A percentile compares a stretch with the other conserved stretches of the same genome.
These are phyloP conservation scores for Morpho helenor DNA, from an alignment of 2,888 invertebrate species.

Conservation along the genomic window DNA sequence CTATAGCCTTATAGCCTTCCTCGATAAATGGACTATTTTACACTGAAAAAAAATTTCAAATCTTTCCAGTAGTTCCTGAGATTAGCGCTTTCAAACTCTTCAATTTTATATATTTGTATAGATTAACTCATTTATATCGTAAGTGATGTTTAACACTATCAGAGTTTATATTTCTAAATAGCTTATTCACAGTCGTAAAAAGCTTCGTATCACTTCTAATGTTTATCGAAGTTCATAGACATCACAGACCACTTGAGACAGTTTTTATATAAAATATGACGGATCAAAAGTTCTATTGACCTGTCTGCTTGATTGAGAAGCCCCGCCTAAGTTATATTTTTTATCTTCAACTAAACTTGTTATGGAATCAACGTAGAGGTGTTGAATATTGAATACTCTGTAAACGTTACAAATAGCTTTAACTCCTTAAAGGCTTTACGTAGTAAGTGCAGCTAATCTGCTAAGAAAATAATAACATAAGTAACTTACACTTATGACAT, in stretches of 20 bases:
- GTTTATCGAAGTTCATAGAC: slow-evolving; percentile 7
- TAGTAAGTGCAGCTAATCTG: slow-evolving; percentile 4
- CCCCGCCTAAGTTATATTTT: slow-evolving; percentile 18
- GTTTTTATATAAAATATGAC: slow-evolving; percentile 6
- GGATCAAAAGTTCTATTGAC: slow-evolving; percentile 20
- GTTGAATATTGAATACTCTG: background rate
- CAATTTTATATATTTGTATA: no score
- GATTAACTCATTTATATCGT: no score
- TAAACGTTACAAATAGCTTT: slow-evolving; percentile 2
- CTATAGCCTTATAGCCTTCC: no score
- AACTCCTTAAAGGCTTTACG: background rate
- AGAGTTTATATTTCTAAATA: background rate
- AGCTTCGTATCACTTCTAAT: background rate
- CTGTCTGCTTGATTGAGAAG: slow-evolving; percentile 22
- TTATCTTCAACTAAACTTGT: slow-evolving; percentile 13
- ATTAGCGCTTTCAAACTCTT: no score
- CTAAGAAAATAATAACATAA: slow-evolving; percentile 6
- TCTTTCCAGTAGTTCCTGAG: no score
- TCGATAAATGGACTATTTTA: no score
- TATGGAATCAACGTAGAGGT: slow-evolving; percentile 5
- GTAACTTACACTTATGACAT: slow-evolving; percentile 3
- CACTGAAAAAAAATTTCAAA: no score
- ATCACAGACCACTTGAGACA: slow-evolving; percentile 1
- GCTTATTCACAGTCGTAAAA: background rate
- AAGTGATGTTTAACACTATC: no score